phyloP scores from a whole-genome alignment of 2,797 vertebrate species.

The Cheirogaleus major region DNA sequence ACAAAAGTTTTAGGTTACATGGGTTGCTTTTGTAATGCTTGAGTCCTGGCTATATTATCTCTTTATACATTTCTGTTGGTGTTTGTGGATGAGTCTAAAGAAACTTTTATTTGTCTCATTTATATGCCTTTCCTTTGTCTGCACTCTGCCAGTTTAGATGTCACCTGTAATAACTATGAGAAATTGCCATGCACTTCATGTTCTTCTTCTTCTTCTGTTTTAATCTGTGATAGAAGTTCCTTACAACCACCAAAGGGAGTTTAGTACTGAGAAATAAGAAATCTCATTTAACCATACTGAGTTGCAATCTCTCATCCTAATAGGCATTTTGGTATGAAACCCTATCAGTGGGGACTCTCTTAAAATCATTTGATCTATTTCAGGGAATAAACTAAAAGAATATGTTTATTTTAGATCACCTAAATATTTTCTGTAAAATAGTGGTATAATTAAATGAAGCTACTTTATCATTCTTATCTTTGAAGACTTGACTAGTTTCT shows the following conservation, averaged over 20 bases:
- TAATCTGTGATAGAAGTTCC: constrained; percentile 77
- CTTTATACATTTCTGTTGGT: constrained; percentile 67
- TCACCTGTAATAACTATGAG: constrained; percentile 95
- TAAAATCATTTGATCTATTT: constrained; percentile 74
- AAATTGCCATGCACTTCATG: constrained; percentile 89
- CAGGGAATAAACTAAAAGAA: constrained; percentile 67
- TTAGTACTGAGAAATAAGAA: constrained; percentile 82
- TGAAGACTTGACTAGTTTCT: background rate
- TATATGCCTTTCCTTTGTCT: constrained; percentile 80
- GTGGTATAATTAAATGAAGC: background rate
- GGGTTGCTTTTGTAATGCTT: background rate
- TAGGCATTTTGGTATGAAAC: constrained; percentile 80
- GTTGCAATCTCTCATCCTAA: constrained; percentile 80
- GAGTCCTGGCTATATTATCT: constrained; percentile 49
- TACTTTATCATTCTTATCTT: constrained; percentile 6
- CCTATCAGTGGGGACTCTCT: constrained; percentile 77
- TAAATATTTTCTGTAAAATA: constrained; percentile 72
- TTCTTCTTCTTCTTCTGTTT: constrained; percentile 76
- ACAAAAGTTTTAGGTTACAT: background rate
- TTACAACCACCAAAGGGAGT: constrained; percentile 86
- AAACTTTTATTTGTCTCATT: constrained; percentile 85
- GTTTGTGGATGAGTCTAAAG: constrained; percentile 76
- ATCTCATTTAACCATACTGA: constrained; percentile 85
- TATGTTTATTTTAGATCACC: constrained; percentile 66
- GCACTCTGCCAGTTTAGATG: constrained; percentile 90